Percentiles rank a stretch among this genome's conserved stretches.
These are phyloP conservation scores for Aselliscus stoliczkanus DNA, from an alignment of 2,797 vertebrate genomes.

Conservation along the genomic window DNA sequence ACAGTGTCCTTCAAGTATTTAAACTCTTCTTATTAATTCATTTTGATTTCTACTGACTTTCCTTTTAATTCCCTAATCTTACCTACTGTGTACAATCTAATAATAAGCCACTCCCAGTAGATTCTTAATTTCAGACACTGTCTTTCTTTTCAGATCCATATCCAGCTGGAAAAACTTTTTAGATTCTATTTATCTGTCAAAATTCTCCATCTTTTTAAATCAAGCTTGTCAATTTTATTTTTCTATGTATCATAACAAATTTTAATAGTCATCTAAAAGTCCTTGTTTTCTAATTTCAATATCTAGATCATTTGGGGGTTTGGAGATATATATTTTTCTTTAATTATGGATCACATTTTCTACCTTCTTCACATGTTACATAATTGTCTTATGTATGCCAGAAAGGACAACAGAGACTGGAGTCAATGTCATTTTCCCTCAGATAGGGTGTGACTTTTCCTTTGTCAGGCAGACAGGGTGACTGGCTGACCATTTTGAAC, in stretches of 20 bases:
- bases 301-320: neutral
- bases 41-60: neutral
- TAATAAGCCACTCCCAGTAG: neutral
- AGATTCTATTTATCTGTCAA: neutral
- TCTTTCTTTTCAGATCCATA: neutral
- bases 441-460: neutral
- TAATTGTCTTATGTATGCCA: neutral
- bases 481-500: neutral
- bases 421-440: neutral
- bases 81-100: neutral
- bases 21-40: neutral
- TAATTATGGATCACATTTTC: neutral
- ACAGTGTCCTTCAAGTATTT: neutral
- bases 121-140: neutral
- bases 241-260: neutral
- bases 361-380: neutral
- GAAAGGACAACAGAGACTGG: neutral
- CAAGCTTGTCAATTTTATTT: neutral
- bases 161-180: neutral
- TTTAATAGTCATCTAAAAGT: neutral
- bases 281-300: neutral
- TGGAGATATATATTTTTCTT: neutral
- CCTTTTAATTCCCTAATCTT: neutral
- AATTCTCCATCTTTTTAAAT: neutral
- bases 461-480: neutral